These are phyloP conservation scores for Gavia stellata DNA, from an alignment of 2,113 vertebrate species.

Conservation along the genomic window DNA sequence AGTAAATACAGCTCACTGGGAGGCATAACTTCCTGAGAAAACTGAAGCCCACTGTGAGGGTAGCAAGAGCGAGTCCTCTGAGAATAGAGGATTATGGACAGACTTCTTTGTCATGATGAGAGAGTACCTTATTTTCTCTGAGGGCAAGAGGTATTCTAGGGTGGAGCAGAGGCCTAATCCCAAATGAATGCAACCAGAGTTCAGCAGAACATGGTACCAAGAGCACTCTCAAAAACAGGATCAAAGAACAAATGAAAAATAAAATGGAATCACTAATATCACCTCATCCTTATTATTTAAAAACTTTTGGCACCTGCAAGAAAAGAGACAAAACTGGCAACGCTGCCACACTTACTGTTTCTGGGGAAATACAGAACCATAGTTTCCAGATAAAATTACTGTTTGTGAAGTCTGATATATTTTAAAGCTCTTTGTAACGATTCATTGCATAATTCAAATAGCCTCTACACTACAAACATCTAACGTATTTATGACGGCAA, in stretches of 20 bases:
- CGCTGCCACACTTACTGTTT: neutral
- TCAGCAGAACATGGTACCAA: neutral
- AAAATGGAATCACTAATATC: neutral
- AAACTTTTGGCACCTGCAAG: neutral
- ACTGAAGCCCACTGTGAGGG: neutral
- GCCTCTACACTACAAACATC: neutral
- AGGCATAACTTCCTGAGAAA: neutral
- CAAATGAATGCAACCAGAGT: neutral
- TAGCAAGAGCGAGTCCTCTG: neutral
- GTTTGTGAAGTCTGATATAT: neutral
- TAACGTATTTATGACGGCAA: slow-evolving; percentile 31
- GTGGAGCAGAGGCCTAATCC: neutral
- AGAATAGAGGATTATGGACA: neutral
- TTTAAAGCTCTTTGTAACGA: slow-evolving; percentile 31
- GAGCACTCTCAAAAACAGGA: neutral
- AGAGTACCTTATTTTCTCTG: neutral
- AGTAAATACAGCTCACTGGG: neutral
- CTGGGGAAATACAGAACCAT: neutral
- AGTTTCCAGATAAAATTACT: slow-evolving; percentile 31
- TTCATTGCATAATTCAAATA: slow-evolving; percentile 34
- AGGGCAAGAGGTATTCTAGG: neutral
- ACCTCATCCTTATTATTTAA: neutral
- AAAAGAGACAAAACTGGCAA: neutral
- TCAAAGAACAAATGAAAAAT: neutral
- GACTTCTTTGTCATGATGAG: neutral